These are phyloP conservation scores for Oscheius myriophilus DNA, from an alignment of 2,888 invertebrate species.

Conservation along the genomic window DNA sequence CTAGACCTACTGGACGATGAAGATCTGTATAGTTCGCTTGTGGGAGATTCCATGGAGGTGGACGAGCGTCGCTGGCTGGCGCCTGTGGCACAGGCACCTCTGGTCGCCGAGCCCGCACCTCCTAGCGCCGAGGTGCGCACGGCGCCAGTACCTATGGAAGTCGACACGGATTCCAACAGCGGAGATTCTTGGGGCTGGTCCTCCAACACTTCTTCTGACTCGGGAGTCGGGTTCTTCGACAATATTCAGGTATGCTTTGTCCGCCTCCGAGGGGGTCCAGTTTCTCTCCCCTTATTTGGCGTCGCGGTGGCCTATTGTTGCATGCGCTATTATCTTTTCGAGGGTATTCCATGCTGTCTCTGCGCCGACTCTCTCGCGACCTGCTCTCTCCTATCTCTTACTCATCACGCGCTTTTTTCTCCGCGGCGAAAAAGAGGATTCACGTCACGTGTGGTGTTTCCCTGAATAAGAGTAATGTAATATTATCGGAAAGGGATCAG, in stretches of 20 bases:
- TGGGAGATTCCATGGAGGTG: slow-evolving; percentile 38
- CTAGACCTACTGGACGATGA: slow-evolving; percentile 58
- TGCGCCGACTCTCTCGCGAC: slow-evolving; percentile 5
- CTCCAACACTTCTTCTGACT: slow-evolving; percentile 5
- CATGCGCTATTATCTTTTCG: slow-evolving; percentile 29
- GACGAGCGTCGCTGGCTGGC: slow-evolving; percentile 35
- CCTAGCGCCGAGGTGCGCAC: slow-evolving; percentile 29
- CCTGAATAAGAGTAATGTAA: background rate
- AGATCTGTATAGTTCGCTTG: slow-evolving; percentile 53
- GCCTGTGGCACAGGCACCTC: slow-evolving; percentile 32
- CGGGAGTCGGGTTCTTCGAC: slow-evolving; percentile 36
- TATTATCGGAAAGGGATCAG: background rate
- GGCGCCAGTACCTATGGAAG: slow-evolving; percentile 29
- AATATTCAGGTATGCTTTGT: slow-evolving; percentile 36
- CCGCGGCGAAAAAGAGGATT: slow-evolving; percentile 17
- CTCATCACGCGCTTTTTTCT: slow-evolving; percentile 29
- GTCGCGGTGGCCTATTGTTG: slow-evolving; percentile 20
- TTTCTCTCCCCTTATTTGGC: slow-evolving; percentile 3
- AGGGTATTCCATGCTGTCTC: slow-evolving; percentile 16
- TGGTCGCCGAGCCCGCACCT: slow-evolving; percentile 30
- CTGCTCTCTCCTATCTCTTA: slow-evolving; percentile 13
- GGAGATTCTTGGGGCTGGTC: slow-evolving; percentile 30
- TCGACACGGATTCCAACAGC: slow-evolving; percentile 40
- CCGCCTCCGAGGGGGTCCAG: background rate
- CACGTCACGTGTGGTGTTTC: slow-evolving; percentile 27